These are phyloP conservation scores for Orientallactaga bullata DNA, from an alignment of 2,113 vertebrate genomes.

Conservation along the genomic window DNA sequence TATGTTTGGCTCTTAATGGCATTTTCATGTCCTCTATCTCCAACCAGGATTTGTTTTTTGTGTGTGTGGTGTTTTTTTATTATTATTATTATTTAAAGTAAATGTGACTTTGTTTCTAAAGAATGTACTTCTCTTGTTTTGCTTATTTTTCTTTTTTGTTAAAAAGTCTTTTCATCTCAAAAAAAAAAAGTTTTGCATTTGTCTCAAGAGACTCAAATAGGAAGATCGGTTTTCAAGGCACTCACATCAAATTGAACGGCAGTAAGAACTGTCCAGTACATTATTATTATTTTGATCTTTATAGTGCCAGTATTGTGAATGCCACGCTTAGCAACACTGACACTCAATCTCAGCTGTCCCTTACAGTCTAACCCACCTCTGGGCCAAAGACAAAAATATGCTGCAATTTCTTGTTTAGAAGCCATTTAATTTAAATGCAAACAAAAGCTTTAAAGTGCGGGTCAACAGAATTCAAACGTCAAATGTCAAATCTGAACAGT, in stretches of 20 bases:
- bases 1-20: constrained; percentile 90
- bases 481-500: constrained; percentile 85
- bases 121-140: constrained; percentile 90
- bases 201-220: constrained; percentile 97
- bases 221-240: constrained; percentile 99
- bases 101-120: constrained; percentile 91
- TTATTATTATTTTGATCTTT: constrained; percentile 91
- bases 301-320: constrained; percentile 97
- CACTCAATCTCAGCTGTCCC: constrained; percentile 95
- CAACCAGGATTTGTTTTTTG: constrained; percentile 86
- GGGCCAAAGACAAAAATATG: constrained; percentile 90
- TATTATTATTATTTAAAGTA: constrained; percentile 83
- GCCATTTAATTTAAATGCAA: constrained; percentile 91
- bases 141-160: constrained; percentile 84
- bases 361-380: constrained; percentile 91
- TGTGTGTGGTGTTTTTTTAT: too few species aligned
- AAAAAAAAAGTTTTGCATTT: constrained; percentile 94
- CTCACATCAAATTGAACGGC: constrained; percentile 97
- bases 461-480: constrained; percentile 91
- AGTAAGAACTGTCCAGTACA: constrained; percentile 97
- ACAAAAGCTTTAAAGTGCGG: constrained; percentile 95
- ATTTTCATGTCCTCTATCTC: constrained; percentile 91
- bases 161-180: constrained; percentile 91
- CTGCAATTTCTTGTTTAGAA: constrained; percentile 96
- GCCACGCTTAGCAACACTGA: constrained; percentile 94